Percentiles rank a stretch among this genome's conserved stretches.
These are phyloP conservation scores for Clusia tigrina DNA, from an alignment of 2,888 invertebrate species.

Conservation along the genomic window DNA sequence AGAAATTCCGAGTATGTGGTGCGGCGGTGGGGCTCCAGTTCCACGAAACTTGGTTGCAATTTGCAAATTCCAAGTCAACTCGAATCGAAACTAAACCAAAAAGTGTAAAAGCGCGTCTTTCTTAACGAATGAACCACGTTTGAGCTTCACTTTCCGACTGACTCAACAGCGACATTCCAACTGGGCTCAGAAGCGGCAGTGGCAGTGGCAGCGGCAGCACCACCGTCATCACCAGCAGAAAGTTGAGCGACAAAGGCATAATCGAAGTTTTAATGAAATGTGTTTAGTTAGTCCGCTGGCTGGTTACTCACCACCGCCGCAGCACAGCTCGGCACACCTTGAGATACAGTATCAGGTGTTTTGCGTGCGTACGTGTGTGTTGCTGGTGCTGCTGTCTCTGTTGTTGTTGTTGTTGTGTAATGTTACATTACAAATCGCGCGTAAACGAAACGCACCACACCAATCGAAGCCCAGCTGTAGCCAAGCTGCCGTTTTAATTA, in stretches of 20 bases:
- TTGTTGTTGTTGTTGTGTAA: background rate
- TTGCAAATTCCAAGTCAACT: too few relatives aligned
- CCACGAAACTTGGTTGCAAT: too few relatives aligned
- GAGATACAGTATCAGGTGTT: conserved; percentile 44
- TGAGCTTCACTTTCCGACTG: conserved; percentile 54
- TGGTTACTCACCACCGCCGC: conserved; percentile 34
- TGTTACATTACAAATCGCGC: background rate
- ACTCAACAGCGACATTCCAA: conserved; percentile 46
- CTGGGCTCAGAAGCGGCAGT: conserved; percentile 39
- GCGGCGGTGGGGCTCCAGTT: too few relatives aligned
- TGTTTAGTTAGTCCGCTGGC: conserved; percentile 1
- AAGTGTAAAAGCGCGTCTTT: conserved; percentile 5
- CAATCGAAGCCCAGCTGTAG: too few relatives aligned
- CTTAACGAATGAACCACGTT: conserved; percentile 20
- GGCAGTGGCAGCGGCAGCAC: too few relatives aligned
- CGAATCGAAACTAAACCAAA: conserved; percentile 3
- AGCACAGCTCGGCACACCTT: conserved; percentile 25
- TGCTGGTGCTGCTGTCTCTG: conserved; percentile 23
- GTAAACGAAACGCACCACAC: too few relatives aligned
- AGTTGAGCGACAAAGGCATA: background rate
- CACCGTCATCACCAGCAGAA: background rate
- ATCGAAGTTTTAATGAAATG: background rate
- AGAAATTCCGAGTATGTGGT: too few relatives aligned
- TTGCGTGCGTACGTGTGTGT: conserved; percentile 15
- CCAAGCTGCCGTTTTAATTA: background rate